phyloP scores from a whole-genome alignment of 2,888 invertebrate genomes.

The Allophyes oxyacanthae region DNA sequence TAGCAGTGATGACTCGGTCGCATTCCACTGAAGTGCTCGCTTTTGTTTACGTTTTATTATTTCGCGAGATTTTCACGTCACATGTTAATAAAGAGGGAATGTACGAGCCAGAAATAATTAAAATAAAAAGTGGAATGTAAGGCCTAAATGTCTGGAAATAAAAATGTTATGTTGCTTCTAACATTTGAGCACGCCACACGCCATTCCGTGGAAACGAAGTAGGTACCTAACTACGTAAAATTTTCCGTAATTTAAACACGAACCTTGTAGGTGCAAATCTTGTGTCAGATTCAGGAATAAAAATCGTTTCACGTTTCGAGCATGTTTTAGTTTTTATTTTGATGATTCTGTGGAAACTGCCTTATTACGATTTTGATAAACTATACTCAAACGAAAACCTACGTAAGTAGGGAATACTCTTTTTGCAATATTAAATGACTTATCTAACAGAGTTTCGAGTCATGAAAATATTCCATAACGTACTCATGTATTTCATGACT shows the following conservation, averaged over 20 bases:
- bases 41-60: slow-evolving; percentile 73
- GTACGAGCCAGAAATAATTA: slow-evolving; percentile 65
- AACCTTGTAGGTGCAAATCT: background rate
- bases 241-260: slow-evolving; percentile 1
- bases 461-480: background rate
- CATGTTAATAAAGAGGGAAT: slow-evolving; percentile 69
- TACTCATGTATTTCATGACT: no score
- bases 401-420: no score
- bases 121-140: slow-evolving; percentile 58
- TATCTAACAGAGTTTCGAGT: no score
- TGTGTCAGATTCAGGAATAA: background rate
- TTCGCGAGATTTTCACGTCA: slow-evolving; percentile 60
- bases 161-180: slow-evolving; percentile 27
- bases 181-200: slow-evolving; percentile 11
- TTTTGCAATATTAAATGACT: no score
- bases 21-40: slow-evolving; percentile 62
- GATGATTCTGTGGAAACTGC: no score
- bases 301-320: background rate
- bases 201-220: slow-evolving; percentile 10
- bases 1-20: slow-evolving; percentile 46
- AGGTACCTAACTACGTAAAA: background rate
- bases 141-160: slow-evolving; percentile 28
- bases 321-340: no score
- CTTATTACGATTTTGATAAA: no score
- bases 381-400: no score